phyloP scores from a whole-genome alignment of 2,888 invertebrate species.

The Limnephilus lunatus region DNA sequence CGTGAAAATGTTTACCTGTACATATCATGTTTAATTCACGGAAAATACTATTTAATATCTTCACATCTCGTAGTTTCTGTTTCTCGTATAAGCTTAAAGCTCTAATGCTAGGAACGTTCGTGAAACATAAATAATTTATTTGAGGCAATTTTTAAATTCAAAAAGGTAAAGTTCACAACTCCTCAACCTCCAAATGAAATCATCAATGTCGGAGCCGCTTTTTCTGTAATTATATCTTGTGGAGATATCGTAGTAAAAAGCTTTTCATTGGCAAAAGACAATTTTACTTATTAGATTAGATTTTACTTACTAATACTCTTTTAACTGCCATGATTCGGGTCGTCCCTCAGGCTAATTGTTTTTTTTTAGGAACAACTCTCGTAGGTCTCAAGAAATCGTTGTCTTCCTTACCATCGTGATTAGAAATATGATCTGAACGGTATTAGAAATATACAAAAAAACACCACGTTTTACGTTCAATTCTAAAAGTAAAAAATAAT shows the following conservation, averaged over 20 bases:
- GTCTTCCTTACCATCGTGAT: no score
- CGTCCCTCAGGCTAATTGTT: no score
- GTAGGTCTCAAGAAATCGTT: no score
- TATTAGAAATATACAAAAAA: no score
- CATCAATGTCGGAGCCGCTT: neutral
- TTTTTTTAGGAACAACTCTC: no score
- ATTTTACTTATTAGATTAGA: neutral
- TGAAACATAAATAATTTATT: neutral
- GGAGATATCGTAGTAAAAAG: neutral
- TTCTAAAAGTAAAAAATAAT: no score
- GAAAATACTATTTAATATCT: neutral
- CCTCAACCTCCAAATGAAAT: no score
- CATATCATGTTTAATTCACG: neutral
- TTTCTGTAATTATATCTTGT: neutral
- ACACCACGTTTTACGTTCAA: no score
- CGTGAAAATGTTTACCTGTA: neutral
- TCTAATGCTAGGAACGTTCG: neutral
- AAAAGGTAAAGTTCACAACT: neutral
- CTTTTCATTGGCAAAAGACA: neutral
- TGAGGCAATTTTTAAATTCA: neutral
- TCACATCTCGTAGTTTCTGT: neutral
- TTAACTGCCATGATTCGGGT: neutral
- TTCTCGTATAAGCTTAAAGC: neutral
- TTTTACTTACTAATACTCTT: no score
- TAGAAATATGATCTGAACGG: no score